Evolutionary conservation across 2,113 vertebrate genomes (phyloP).

Genomic region (Miniopterus natalensis): DNA sequence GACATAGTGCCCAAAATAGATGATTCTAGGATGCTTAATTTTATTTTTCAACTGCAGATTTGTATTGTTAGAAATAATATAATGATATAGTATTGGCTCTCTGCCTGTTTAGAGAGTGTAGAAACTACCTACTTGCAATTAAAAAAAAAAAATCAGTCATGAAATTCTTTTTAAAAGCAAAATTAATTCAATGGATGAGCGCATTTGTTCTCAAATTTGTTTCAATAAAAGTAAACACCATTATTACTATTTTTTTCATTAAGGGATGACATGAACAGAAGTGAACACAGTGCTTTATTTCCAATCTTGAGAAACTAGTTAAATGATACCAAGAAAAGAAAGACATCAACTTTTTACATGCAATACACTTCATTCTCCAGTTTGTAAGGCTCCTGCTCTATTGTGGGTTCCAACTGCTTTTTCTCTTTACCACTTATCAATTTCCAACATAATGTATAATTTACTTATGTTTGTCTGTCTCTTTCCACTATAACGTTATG

Average conservation of each 20-base stretch:
- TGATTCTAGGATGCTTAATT: background rate
- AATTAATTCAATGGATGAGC: background rate
- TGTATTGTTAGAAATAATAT: slow-evolving; percentile 20
- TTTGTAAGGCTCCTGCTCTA: slow-evolving; percentile 8
- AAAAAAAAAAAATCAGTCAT: background rate
- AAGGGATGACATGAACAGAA: background rate
- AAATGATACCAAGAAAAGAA: background rate
- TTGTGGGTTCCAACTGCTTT: background rate
- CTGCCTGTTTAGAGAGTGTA: background rate
- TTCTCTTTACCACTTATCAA: background rate
- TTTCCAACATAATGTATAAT: slow-evolving; percentile 5
- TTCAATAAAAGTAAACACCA: background rate
- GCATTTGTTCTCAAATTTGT: slow-evolving; percentile 1
- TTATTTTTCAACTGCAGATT: slow-evolving; percentile 39
- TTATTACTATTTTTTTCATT: background rate
- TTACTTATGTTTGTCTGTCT: background rate
- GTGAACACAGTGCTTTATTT: slow-evolving; percentile 5
- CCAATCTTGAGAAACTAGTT: slow-evolving; percentile 7
- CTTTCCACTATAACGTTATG: background rate
- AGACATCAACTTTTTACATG: background rate
- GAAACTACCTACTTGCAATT: background rate
- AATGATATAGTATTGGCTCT: background rate
- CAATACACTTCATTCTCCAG: background rate
- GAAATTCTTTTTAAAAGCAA: slow-evolving; percentile 29
- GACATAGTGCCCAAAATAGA: background rate